Percentiles rank a stretch among this genome's conserved stretches.
Conservation (phyloP, 2,888 invertebrate genomes). For the Synergus gifuensis region DNA sequence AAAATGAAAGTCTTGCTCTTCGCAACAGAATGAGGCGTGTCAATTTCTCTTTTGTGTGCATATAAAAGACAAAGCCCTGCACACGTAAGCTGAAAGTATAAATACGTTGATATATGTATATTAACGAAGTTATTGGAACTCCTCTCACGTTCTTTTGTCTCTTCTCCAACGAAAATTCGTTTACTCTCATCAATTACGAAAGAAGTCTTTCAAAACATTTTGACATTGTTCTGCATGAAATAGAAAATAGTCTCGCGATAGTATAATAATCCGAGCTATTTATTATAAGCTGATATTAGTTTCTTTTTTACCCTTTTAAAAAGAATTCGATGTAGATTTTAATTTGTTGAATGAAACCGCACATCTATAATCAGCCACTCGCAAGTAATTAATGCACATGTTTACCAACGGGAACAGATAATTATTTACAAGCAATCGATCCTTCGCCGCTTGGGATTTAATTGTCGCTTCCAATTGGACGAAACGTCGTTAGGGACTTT, state of each 20-base stretch:
- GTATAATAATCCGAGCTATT: background rate
- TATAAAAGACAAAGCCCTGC: background rate
- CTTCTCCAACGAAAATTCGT: background rate
- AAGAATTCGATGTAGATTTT: background rate
- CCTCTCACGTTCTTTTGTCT: background rate
- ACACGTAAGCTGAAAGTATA: constrained; percentile 4
- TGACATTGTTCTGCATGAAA: background rate
- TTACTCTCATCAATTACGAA: background rate
- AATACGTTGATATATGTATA: background rate
- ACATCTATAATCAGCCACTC: background rate
- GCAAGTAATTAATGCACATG: constrained; percentile 17
- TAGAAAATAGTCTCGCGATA: background rate
- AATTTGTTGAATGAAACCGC: constrained; percentile 11
- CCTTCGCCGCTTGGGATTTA: constrained; percentile 51
- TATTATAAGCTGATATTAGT: background rate
- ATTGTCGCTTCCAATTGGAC: constrained; percentile 15
- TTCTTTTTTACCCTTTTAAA: no score
- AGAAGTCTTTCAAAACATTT: background rate
- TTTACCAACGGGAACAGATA: constrained; percentile 42
- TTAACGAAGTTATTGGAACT: background rate
- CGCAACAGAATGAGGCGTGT: background rate
- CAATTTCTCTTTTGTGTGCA: constrained; percentile 15
- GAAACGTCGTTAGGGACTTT: constrained; percentile 29
- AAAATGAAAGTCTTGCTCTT: background rate
- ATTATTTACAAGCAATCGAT: constrained; percentile 54